Conservation (phyloP, 2,888 invertebrate genomes). For the Tethea ocularis region DNA sequence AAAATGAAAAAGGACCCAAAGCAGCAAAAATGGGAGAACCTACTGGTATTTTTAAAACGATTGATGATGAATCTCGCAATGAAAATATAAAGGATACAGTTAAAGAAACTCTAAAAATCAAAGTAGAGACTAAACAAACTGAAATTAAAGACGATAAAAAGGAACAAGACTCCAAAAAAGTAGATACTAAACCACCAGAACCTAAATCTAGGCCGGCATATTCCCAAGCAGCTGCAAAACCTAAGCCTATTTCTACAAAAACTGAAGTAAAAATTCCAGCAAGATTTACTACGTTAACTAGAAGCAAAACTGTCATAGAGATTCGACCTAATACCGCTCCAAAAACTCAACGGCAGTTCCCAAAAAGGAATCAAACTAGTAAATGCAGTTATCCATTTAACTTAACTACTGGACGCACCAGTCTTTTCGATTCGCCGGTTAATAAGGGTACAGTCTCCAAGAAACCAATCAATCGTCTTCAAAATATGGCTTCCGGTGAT, state of each 20-base stretch:
- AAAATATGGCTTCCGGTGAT: conserved; percentile 62
- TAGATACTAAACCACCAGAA: conserved; percentile 35
- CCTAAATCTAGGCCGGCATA: conserved; percentile 65
- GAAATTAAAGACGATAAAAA: conserved; percentile 48
- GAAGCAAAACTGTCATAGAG: conserved; percentile 78
- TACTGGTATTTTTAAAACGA: conserved; percentile 20
- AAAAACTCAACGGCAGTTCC: conserved; percentile 51
- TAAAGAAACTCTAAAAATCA: conserved; percentile 26
- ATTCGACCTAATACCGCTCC: conserved; percentile 56
- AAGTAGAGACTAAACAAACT: conserved; percentile 40
- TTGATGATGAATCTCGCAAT: conserved; percentile 13
- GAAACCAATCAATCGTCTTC: conserved; percentile 50
- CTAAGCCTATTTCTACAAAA: conserved; percentile 62
- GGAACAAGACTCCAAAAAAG: conserved; percentile 46
- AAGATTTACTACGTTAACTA: conserved; percentile 49
- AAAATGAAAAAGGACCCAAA: conserved; percentile 2
- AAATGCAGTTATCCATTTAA: conserved; percentile 82
- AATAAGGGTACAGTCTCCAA: conserved; percentile 47
- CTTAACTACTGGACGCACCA: conserved; percentile 75
- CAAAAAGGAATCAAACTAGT: conserved; percentile 63
- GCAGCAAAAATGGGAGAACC: neutral
- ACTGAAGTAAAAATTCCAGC: conserved; percentile 61
- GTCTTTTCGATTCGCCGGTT: conserved; percentile 66
- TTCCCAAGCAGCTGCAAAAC: conserved; percentile 81
- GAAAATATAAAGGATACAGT: conserved; percentile 22